phyloP scores from a whole-genome alignment of 2,888 invertebrate species.

The Noctuana brunneofusca region DNA sequence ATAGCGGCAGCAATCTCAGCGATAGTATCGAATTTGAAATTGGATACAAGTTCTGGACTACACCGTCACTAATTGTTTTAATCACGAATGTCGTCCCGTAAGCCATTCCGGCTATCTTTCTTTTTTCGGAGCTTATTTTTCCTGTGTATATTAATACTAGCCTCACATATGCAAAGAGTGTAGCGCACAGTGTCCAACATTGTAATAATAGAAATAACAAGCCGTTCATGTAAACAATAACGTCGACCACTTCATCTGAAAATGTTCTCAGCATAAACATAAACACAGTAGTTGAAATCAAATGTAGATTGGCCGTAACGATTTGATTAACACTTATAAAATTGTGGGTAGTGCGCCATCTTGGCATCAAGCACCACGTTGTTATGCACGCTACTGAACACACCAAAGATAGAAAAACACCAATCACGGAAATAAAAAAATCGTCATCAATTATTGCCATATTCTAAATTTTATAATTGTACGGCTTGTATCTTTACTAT shows the following conservation, averaged over 20 bases:
- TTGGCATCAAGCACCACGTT: conserved; percentile 39
- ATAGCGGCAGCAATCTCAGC: conserved; percentile 15
- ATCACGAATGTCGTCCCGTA: conserved; percentile 28
- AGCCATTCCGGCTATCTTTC: conserved; percentile 32
- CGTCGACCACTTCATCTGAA: neutral
- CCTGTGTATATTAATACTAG: conserved; percentile 38
- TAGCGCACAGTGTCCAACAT: conserved; percentile 41
- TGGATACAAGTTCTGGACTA: conserved; percentile 28
- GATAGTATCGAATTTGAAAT: neutral
- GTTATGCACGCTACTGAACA: conserved; percentile 37
- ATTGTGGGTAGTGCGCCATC: conserved; percentile 42
- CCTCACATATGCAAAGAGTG: conserved; percentile 38
- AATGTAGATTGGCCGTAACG: conserved; percentile 37
- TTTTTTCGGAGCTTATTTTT: conserved; percentile 39
- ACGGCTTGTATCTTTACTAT: neutral
- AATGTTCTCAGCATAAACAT: too few relatives aligned
- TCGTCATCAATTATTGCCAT: neutral
- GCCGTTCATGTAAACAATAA: neutral
- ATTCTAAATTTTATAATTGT: neutral
- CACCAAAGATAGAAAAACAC: conserved; percentile 37
- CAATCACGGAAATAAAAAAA: neutral
- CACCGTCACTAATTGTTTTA: conserved; percentile 19
- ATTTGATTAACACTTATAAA: conserved; percentile 42
- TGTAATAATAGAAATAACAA: conserved; percentile 33
- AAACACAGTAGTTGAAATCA: conserved; percentile 21